A percentile compares a stretch with the other conserved stretches of the same genome.
phyloP scores from a whole-genome alignment of 2,888 invertebrate species.

The Lasioglossum leucozonium region DNA sequence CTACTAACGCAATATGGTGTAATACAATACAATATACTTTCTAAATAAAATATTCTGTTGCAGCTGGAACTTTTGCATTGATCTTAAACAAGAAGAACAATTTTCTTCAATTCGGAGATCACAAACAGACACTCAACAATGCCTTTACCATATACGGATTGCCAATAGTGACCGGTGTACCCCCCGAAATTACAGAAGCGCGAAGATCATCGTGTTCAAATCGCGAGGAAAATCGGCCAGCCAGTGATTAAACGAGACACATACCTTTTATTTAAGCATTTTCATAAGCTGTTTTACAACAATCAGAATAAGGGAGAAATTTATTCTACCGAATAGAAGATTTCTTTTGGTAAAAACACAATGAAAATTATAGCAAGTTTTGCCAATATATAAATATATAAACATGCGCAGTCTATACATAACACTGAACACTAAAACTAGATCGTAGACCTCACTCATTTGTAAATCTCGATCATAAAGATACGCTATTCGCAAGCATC shows the following conservation, averaged over 20 bases:
- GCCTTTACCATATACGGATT: conserved; percentile 73
- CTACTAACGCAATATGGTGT: background rate
- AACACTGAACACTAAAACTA: background rate
- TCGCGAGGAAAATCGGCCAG: conserved; percentile 31
- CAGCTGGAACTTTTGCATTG: conserved; percentile 78
- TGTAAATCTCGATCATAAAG: conserved; percentile 28
- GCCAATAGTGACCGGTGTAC: conserved; percentile 66
- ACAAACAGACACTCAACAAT: conserved; percentile 68
- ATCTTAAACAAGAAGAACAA: conserved; percentile 70
- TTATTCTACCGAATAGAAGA: background rate
- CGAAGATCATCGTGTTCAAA: conserved; percentile 68
- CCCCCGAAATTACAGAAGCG: conserved; percentile 71
- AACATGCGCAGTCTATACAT: conserved; percentile 1
- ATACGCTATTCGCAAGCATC: conserved; percentile 34
- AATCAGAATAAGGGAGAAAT: background rate
- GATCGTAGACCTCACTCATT: conserved; percentile 13
- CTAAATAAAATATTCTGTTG: conserved; percentile 54
- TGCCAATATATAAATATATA: conserved; percentile 1
- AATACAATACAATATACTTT: conserved; percentile 25
- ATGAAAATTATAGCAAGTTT: background rate
- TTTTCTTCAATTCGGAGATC: conserved; percentile 55
- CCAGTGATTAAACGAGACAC: conserved; percentile 32
- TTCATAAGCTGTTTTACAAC: background rate
- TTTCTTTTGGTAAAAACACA: background rate
- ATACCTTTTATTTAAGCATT: conserved; percentile 3